Conservation (phyloP, 2,797 vertebrate genomes). For the Acrocephalus scirpaceus region DNA sequence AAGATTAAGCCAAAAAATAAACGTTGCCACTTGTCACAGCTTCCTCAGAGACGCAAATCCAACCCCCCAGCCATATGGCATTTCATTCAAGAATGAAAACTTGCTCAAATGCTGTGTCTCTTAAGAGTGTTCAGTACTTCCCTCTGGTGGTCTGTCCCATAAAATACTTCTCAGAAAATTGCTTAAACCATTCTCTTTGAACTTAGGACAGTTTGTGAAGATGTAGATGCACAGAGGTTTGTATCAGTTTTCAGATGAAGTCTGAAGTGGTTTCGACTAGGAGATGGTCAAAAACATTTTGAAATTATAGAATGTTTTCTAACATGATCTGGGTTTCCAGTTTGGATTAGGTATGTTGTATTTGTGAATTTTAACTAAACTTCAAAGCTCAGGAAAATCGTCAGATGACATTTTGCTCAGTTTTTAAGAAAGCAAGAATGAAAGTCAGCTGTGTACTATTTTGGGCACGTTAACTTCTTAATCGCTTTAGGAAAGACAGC, state of each 20-base stretch:
- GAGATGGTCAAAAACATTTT: background rate
- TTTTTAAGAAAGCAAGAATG: background rate
- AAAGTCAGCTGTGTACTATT: background rate
- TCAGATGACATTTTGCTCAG: background rate
- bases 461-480: background rate
- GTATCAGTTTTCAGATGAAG: background rate
- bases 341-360: background rate
- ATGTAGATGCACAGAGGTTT: background rate
- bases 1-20: background rate
- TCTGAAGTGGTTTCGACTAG: background rate
- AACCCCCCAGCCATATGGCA: background rate
- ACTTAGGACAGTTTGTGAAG: background rate
- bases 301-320: background rate
- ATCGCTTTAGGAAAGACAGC: background rate
- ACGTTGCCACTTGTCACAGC: background rate
- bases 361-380: background rate
- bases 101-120: background rate
- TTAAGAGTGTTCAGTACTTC: background rate
- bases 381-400: background rate
- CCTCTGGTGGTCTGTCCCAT: background rate
- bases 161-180: background rate
- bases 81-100: slow-evolving; percentile 29
- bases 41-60: background rate
- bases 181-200: background rate
- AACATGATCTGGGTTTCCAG: background rate